Base-by-base conservation (phyloP, 2,888 invertebrate species). In the Eucera pruinosa region DNA sequence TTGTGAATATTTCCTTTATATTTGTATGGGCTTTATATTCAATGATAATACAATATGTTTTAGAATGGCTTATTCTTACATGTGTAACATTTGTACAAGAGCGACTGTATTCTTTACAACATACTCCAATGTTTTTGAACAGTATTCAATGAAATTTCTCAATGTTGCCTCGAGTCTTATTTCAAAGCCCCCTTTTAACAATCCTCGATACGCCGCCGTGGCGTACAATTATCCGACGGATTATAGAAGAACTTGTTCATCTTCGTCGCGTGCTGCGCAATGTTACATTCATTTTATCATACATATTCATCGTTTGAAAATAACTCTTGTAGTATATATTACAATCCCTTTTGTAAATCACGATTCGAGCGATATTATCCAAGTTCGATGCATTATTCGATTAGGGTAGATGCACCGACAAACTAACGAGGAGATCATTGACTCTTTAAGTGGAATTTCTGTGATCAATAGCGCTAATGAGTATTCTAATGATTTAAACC, bases 1-100 rank as follows among this genome's bases (percentile, higher is more conserved):
- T 89, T 89, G 88, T 86, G 87, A 89, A 89, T 88, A 89, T 85
- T 87, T 89, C 81, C 83, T 89, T 89, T 90, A 89, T 90, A 90
- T 89, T 90, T 90, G 83, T 90, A 89, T 86, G 86, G 83, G 86
- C 87, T 90, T 89, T 89, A 84, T 86, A 88, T 82, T 86, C 77
- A 81, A 79, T 79, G 77, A 72, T 86, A 81, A 85, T 78, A 84
- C 73, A 84, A 73, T 81, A 83, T 73, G 77, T 81, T 84, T 79
- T 85, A 78, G 82, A 82, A 78, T 78, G 82, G 78, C 82, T 85
- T 86, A 86, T 74, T 85, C 76, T 72, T 81, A 82, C 74, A 77
- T 79, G 75, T 80, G 79, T 84, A 82, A 85, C 73, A 85, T 85
- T 84, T 85, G 76, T 86, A 86, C 80, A 81, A 86, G 79, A 85